Evolutionary conservation across 2,888 invertebrate genomes (phyloP).

Genomic region (Theretra japonica): DNA sequence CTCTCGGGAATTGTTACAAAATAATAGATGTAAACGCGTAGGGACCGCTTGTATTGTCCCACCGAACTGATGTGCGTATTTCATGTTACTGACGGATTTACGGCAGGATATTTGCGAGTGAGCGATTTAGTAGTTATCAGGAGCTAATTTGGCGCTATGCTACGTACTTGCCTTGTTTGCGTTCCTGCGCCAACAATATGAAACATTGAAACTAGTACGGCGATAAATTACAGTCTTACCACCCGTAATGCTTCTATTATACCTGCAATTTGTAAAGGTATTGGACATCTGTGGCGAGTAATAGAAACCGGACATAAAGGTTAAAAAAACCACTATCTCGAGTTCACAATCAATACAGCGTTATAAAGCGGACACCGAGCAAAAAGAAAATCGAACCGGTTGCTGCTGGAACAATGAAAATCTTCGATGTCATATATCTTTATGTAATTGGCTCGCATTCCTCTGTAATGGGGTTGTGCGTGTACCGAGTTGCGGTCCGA

Average conservation of each 20-base stretch:
- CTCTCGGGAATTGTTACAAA: slow-evolving; percentile 54
- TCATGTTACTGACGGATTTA: slow-evolving; percentile 24
- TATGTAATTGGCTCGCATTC: slow-evolving; percentile 76
- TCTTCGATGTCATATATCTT: slow-evolving; percentile 70
- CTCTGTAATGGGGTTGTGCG: slow-evolving; percentile 69
- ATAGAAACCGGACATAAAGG: neutral
- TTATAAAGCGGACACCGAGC: slow-evolving; percentile 51
- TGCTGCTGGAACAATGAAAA: slow-evolving; percentile 66
- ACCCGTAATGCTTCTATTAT: neutral
- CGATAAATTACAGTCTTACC: slow-evolving; percentile 1
- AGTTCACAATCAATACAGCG: slow-evolving; percentile 39
- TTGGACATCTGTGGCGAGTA: neutral
- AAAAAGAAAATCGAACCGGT: slow-evolving; percentile 51
- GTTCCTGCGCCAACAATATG: neutral
- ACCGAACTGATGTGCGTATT: slow-evolving; percentile 7
- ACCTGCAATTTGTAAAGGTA: neutral
- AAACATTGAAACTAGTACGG: neutral
- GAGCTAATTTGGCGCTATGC: neutral
- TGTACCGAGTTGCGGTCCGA: slow-evolving; percentile 64
- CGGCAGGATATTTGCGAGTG: neutral
- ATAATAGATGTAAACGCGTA: slow-evolving; percentile 40
- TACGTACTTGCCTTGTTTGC: neutral
- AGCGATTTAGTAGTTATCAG: slow-evolving; percentile 23
- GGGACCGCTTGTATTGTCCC: neutral
- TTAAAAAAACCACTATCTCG: slow-evolving; percentile 9